Conservation (phyloP, 2,888 invertebrate genomes). For the Pyrochroa serraticornis region DNA sequence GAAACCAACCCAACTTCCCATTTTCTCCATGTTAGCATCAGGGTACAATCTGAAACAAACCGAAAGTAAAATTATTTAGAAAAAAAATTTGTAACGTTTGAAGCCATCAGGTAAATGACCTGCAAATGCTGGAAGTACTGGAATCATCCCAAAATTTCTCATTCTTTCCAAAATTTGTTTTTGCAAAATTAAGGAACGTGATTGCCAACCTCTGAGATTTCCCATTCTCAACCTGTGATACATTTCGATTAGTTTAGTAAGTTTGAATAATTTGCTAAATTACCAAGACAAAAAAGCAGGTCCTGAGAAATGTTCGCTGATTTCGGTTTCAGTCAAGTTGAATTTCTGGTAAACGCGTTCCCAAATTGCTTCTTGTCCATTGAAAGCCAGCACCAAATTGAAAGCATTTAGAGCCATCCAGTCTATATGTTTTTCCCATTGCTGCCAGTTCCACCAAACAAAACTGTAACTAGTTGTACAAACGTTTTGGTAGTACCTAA, state of each 20-base stretch:
- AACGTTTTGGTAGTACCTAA: conserved; percentile 94
- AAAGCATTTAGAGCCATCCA: conserved; percentile 98
- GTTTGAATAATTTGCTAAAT: neutral
- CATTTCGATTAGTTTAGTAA: conserved; percentile 53
- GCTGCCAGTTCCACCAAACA: conserved; percentile 84
- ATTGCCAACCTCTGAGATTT: conserved; percentile 86
- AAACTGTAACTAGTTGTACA: conserved; percentile 84
- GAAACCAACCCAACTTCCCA: conserved; percentile 79
- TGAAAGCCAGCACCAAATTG: conserved; percentile 86
- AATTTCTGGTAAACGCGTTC: conserved; percentile 73
- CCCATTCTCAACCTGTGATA: conserved; percentile 85
- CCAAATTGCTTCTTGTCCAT: conserved; percentile 91
- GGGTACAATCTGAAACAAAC: conserved; percentile 68
- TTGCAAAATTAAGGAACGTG: conserved; percentile 72
- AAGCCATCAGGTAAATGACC: conserved; percentile 87
- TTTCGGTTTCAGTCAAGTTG: conserved; percentile 76
- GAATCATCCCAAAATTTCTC: conserved; percentile 82
- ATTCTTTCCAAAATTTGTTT: conserved; percentile 75
- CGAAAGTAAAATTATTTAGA: neutral
- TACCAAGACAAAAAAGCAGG: conserved; percentile 94
- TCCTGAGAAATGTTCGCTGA: conserved; percentile 84
- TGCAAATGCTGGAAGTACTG: conserved; percentile 88
- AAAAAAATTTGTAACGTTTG: conserved; percentile 42
- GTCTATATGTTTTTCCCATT: conserved; percentile 88
- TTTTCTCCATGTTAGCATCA: conserved; percentile 67